phyloP scores from a whole-genome alignment of 2,797 vertebrate species.

The Mormyrus hasselquistii region DNA sequence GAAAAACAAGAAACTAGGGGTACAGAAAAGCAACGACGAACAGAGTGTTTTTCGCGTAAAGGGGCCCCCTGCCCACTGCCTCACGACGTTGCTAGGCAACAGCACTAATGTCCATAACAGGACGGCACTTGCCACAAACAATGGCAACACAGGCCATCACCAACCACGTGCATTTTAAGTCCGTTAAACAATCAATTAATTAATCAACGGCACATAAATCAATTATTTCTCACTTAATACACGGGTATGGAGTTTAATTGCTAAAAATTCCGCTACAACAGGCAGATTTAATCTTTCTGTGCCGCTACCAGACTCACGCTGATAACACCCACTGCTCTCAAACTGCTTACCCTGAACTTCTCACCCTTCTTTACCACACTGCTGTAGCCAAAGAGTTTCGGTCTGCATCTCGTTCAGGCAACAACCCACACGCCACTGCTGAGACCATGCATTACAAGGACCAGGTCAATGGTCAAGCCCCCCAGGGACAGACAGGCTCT shows the following conservation, averaged over 20 bases:
- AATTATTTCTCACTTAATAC: not conserved
- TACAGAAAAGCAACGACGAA: not conserved
- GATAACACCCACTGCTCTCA: not conserved
- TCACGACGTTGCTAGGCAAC: slow-evolving; percentile 2
- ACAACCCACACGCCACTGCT: not conserved
- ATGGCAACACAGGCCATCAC: not conserved
- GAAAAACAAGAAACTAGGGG: not conserved
- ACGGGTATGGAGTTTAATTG: not conserved
- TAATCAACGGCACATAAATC: not conserved
- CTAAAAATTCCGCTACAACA: not conserved
- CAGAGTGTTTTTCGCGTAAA: not conserved
- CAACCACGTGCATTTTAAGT: not conserved
- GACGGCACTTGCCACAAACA: not conserved
- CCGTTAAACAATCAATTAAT: not conserved
- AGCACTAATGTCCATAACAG: not conserved
- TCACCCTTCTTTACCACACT: not conserved
- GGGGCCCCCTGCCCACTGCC: not conserved
- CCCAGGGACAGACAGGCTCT: not conserved
- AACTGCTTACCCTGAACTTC: not conserved
- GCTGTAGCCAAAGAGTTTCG: not conserved
- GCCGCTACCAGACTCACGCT: not conserved
- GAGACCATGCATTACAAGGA: not conserved
- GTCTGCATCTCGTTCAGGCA: not conserved
- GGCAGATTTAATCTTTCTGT: not conserved
- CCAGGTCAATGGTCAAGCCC: not conserved